Conservation (phyloP, 2,888 invertebrate genomes). For the Pyrrhia umbra region DNA sequence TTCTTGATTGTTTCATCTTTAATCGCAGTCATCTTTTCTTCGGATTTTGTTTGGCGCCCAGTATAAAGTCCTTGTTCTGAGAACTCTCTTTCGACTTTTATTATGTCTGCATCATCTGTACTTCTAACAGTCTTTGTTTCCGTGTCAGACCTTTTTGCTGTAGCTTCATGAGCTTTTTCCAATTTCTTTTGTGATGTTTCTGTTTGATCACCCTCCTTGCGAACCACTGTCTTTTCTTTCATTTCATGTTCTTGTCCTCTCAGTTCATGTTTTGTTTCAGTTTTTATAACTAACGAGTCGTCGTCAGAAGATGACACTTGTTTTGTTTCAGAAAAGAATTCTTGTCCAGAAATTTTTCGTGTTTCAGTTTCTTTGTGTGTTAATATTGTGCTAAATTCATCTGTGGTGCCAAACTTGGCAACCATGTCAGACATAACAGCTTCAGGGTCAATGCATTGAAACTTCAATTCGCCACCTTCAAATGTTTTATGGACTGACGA, state of each 20-base stretch:
- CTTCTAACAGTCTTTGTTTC: constrained; percentile 87
- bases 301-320: constrained; percentile 88
- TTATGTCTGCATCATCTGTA: constrained; percentile 83
- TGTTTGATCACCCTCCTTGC: constrained; percentile 85
- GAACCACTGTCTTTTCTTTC: constrained; percentile 85
- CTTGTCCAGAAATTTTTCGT: constrained; percentile 87
- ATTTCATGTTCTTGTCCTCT: constrained; percentile 87
- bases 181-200: constrained; percentile 88
- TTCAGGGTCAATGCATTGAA: constrained; percentile 82
- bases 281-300: constrained; percentile 86
- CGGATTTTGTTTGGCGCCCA: constrained; percentile 84
- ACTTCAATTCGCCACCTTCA: constrained; percentile 80
- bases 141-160: constrained; percentile 84
- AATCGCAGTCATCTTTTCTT: constrained; percentile 87
- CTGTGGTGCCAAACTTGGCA: constrained; percentile 78
- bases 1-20: constrained; percentile 87
- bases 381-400: constrained; percentile 83
- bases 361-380: constrained; percentile 89
- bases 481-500: constrained; percentile 84
- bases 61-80: constrained; percentile 85
- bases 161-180: constrained; percentile 88
- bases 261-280: constrained; percentile 85
- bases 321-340: constrained; percentile 86
- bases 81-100: constrained; percentile 85
- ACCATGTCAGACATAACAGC: constrained; percentile 86